A percentile compares a stretch with the other conserved stretches of the same genome.
These are phyloP conservation scores for Sebastes kiyomatsui DNA, from an alignment of 2,797 vertebrate species.

Conservation along the genomic window DNA sequence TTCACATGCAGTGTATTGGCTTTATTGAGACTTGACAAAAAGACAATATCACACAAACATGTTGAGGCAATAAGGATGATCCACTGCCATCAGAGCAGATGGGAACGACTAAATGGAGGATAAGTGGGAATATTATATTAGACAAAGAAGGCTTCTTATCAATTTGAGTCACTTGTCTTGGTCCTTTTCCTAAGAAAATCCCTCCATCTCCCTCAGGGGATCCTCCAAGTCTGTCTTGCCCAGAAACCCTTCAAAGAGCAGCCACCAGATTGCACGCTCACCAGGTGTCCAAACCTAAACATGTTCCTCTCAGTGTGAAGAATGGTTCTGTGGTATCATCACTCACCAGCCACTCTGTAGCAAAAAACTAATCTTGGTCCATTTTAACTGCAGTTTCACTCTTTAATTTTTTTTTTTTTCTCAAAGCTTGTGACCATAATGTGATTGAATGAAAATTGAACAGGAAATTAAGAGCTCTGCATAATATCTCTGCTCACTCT, in stretches of 20 bases:
- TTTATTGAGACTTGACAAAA: conserved; percentile 39
- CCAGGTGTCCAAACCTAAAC: conserved; percentile 2
- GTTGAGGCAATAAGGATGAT: conserved; percentile 15
- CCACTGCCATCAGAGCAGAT: conserved; percentile 20
- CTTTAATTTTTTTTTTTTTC: not conserved
- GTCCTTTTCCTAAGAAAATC: not conserved
- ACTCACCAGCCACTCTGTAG: not conserved
- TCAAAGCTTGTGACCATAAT: not conserved
- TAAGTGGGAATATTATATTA: conserved; percentile 9
- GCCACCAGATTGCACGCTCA: not conserved
- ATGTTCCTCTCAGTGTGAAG: not conserved
- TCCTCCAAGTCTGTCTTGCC: not conserved
- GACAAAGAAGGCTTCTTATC: not conserved
- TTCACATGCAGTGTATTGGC: not conserved
- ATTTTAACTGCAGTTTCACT: not conserved
- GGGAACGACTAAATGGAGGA: conserved; percentile 7
- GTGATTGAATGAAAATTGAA: conserved; percentile 12
- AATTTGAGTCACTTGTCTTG: conserved; percentile 17
- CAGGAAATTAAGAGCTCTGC: conserved; percentile 4
- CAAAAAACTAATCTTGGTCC: not conserved
- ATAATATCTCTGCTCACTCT: not conserved
- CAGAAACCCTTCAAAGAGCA: not conserved
- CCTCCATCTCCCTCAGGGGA: not conserved
- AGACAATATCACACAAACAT: conserved; percentile 26
- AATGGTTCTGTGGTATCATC: not conserved